Percentiles rank a stretch among this genome's conserved stretches.
Conservation (phyloP, 2,888 invertebrate species). For the Agriopis marginaria region DNA sequence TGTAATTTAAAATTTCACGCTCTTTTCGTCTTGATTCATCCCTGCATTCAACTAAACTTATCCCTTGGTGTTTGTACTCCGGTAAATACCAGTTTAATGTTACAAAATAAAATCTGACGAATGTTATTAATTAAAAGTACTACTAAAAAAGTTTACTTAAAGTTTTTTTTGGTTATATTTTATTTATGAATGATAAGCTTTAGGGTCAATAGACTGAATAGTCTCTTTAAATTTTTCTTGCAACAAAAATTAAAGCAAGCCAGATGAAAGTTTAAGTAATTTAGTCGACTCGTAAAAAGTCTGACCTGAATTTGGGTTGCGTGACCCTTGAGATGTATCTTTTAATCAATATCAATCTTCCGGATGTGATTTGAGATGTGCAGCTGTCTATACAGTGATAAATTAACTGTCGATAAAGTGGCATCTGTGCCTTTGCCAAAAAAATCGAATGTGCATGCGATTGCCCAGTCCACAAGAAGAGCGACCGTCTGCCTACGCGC, state of each 20-base stretch:
- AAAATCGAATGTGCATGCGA: conserved; percentile 44
- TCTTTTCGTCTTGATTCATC: too few species aligned
- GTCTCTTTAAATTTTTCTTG: too few species aligned
- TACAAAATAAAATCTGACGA: background rate
- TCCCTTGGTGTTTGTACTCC: background rate
- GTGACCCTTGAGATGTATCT: conserved; percentile 32
- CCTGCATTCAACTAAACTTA: too few species aligned
- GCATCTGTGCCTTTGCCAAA: conserved; percentile 52
- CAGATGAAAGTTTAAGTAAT: background rate
- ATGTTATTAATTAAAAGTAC: background rate
- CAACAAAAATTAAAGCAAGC: background rate
- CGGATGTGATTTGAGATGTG: conserved; percentile 32
- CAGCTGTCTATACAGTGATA: conserved; percentile 40
- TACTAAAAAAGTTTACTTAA: too few species aligned
- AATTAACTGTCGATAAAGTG: conserved; percentile 51
- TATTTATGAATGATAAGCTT: too few species aligned
- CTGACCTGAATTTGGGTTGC: conserved; percentile 13
- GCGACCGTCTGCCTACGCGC: conserved; percentile 66
- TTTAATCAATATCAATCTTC: conserved; percentile 44
- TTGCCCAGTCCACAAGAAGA: conserved; percentile 48
- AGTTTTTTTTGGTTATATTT: too few species aligned
- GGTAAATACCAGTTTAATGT: background rate
- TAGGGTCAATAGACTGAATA: too few species aligned
- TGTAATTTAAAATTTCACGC: too few species aligned
- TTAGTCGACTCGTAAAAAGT: conserved; percentile 8